Percentiles rank a stretch among this genome's conserved stretches.
These are phyloP conservation scores for Illadopsis cleaveri DNA, from an alignment of 2,113 vertebrate genomes.

Conservation along the genomic window DNA sequence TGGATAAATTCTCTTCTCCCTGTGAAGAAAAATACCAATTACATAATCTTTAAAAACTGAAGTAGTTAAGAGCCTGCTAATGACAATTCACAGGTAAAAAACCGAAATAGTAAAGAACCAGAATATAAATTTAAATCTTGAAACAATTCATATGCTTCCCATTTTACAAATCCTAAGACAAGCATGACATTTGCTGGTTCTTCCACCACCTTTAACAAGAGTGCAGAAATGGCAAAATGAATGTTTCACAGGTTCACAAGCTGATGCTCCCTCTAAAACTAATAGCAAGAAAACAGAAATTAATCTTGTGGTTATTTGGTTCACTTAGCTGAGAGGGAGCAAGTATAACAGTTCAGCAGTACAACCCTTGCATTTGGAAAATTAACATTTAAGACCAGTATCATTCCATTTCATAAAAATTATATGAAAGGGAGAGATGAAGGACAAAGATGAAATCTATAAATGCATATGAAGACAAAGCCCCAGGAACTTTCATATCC, in stretches of 20 bases:
- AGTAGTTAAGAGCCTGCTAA: neutral
- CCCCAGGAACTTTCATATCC: neutral
- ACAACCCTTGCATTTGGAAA: neutral
- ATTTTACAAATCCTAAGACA: neutral
- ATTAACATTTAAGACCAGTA: neutral
- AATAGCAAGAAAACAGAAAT: neutral
- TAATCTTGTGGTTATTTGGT: neutral
- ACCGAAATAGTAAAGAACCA: neutral
- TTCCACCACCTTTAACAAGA: neutral
- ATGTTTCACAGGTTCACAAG: neutral
- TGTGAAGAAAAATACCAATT: slow-evolving; percentile 67
- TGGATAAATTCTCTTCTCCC: slow-evolving; percentile 99
- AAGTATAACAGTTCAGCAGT: neutral
- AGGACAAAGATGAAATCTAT: neutral
- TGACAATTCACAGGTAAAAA: neutral
- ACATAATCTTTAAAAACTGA: neutral
- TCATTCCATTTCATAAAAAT: neutral
- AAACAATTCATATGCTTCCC: neutral
- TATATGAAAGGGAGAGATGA: neutral
- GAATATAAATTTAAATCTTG: neutral
- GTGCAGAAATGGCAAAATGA: neutral
- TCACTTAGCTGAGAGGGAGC: neutral
- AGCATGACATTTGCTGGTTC: neutral
- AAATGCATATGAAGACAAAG: neutral
- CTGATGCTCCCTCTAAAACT: neutral